Conservation (phyloP, 2,113 vertebrate genomes). For the Ibidorhyncha struthersii region DNA sequence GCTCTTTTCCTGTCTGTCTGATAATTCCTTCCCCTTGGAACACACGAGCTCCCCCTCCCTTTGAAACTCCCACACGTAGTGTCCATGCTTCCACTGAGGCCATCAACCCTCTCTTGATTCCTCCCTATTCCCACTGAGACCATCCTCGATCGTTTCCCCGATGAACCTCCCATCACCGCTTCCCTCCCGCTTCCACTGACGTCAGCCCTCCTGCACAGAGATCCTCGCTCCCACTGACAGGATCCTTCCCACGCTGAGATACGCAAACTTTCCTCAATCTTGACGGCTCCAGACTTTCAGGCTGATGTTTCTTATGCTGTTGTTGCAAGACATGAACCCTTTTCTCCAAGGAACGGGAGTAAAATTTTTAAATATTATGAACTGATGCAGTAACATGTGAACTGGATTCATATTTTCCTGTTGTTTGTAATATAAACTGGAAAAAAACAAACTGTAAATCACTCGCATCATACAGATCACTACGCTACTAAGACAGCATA, state of each 20-base stretch:
- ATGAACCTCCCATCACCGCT: constrained; percentile 3
- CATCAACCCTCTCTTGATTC: not conserved
- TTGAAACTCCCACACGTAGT: constrained; percentile 22
- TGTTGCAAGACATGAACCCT: not conserved
- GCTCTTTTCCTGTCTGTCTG: constrained; percentile 25
- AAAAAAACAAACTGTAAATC: not conserved
- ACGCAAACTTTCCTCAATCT: not conserved
- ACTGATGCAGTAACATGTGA: not conserved
- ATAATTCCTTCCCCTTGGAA: constrained; percentile 15
- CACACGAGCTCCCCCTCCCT: not conserved
- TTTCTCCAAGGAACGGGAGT: not conserved
- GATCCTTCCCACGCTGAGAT: constrained; percentile 49
- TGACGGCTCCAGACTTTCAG: not conserved
- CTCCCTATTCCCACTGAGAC: constrained; percentile 28
- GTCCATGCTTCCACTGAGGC: not conserved
- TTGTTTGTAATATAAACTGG: not conserved
- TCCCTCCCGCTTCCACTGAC: constrained; percentile 57
- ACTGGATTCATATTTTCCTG: not conserved
- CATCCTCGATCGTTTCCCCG: not conserved
- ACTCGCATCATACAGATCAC: not conserved
- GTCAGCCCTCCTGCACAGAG: constrained; percentile 41
- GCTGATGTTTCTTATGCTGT: not conserved
- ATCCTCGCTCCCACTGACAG: constrained; percentile 1
- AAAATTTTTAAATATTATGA: not conserved
- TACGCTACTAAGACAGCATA: not conserved